phyloP scores from a whole-genome alignment of 1,140 invertebrate genomes.

The Holcopasites calliopsidis region DNA sequence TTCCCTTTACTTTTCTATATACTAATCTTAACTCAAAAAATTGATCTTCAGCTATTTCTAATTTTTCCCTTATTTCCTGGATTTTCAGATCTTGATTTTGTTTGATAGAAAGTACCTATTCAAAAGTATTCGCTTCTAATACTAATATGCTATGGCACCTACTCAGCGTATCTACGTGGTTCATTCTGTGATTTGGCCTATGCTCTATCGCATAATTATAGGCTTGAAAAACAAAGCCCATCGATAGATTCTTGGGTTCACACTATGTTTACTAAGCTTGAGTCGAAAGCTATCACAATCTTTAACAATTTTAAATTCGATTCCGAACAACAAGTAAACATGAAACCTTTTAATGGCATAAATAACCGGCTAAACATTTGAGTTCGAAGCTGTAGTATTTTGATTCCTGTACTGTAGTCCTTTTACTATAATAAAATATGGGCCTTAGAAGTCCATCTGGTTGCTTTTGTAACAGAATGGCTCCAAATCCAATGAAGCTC shows the following conservation, averaged over 20 bases:
- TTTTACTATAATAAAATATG: background rate
- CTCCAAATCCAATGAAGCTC: slow-evolving; percentile 3
- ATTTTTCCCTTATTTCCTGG: too few species aligned
- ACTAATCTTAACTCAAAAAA: too few species aligned
- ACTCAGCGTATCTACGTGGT: slow-evolving; percentile 70
- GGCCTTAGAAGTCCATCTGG: background rate
- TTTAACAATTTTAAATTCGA: slow-evolving; percentile 66
- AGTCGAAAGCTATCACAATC: slow-evolving; percentile 67
- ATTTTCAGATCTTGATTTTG: too few species aligned
- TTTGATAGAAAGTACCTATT: too few species aligned
- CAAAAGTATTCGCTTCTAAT: too few species aligned
- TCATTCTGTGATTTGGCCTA: slow-evolving; percentile 61
- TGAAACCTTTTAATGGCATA: slow-evolving; percentile 61
- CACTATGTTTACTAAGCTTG: slow-evolving; percentile 64
- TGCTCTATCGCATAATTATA: slow-evolving; percentile 68
- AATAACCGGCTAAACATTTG: slow-evolving; percentile 70
- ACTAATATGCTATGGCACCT: slow-evolving; percentile 10
- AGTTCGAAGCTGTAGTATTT: slow-evolving; percentile 67
- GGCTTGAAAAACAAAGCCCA: slow-evolving; percentile 69
- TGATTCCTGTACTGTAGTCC: background rate
- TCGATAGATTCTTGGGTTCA: slow-evolving; percentile 64
- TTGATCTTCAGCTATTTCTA: too few species aligned
- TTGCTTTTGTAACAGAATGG: slow-evolving; percentile 14
- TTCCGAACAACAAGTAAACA: slow-evolving; percentile 68
- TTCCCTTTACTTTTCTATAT: too few species aligned